Evolutionary conservation across 2,113 vertebrate genomes (phyloP).

Genomic region (Phoxinus phoxinus): DNA sequence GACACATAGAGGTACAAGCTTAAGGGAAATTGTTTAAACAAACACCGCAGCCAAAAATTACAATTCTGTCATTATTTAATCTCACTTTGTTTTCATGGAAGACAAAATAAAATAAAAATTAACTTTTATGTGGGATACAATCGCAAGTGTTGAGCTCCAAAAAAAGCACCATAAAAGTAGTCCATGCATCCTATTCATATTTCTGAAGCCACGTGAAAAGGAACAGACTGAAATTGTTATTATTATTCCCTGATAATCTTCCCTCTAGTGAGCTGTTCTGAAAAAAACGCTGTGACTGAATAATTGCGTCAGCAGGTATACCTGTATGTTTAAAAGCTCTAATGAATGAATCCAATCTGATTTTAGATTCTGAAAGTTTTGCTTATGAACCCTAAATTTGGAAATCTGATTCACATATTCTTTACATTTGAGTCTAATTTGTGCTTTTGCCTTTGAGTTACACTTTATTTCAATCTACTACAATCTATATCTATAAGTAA

Average conservation of each 20-base stretch:
- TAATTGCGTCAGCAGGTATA: background rate
- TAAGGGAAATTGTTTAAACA: background rate
- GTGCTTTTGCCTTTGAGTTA: background rate
- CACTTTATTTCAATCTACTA: too few species aligned
- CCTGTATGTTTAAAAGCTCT: background rate
- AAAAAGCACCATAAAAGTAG: background rate
- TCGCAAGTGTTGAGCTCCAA: background rate
- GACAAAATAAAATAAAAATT: too few species aligned
- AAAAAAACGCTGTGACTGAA: too few species aligned
- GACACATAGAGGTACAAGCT: background rate
- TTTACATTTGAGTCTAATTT: background rate
- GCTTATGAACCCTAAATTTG: background rate
- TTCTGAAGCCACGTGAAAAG: background rate
- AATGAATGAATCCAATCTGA: background rate
- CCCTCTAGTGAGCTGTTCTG: too few species aligned
- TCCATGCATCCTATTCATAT: background rate
- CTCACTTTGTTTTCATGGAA: background rate
- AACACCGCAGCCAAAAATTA: background rate
- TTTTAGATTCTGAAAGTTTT: background rate
- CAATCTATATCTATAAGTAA: background rate
- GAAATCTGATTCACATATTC: background rate
- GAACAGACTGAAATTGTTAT: too few species aligned
- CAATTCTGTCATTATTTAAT: background rate
- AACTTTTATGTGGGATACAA: background rate
- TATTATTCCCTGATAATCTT: too few species aligned